A percentile compares a stretch with the other conserved stretches of the same genome.
These are phyloP conservation scores for Heliconius ethilla DNA, from an alignment of 2,888 invertebrate species.

Conservation along the genomic window DNA sequence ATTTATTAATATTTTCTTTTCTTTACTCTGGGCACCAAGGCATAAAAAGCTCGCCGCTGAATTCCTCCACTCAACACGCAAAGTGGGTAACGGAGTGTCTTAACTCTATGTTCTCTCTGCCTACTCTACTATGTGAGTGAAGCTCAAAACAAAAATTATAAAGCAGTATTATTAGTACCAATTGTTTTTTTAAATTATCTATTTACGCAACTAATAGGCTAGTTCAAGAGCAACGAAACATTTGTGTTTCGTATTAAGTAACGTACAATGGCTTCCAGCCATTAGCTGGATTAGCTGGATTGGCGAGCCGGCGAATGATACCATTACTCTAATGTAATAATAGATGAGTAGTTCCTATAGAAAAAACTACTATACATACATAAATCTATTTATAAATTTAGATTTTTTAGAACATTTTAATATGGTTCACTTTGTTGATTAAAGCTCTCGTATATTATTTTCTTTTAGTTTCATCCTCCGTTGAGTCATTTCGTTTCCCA, in stretches of 20 bases:
- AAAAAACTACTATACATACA: background rate
- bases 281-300: slow-evolving; percentile 21
- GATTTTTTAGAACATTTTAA: background rate
- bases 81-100: no score
- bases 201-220: background rate
- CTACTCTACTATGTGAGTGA: no score
- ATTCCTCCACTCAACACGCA: no score
- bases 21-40: no score
- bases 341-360: slow-evolving; percentile 8
- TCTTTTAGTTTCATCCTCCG: background rate
- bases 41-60: no score
- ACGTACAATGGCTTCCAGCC: slow-evolving; percentile 4
- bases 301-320: slow-evolving; percentile 12
- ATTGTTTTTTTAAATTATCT: background rate
- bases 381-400: background rate
- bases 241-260: slow-evolving; percentile 1
- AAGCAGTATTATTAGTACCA: background rate
- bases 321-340: slow-evolving; percentile 20
- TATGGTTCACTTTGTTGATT: background rate
- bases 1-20: no score
- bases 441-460: background rate
- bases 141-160: no score
- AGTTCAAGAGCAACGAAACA: background rate
- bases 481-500: background rate
- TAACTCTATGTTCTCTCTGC: no score